These are phyloP conservation scores for Corythaixoides concolor DNA, from an alignment of 2,113 vertebrate species.

Conservation along the genomic window DNA sequence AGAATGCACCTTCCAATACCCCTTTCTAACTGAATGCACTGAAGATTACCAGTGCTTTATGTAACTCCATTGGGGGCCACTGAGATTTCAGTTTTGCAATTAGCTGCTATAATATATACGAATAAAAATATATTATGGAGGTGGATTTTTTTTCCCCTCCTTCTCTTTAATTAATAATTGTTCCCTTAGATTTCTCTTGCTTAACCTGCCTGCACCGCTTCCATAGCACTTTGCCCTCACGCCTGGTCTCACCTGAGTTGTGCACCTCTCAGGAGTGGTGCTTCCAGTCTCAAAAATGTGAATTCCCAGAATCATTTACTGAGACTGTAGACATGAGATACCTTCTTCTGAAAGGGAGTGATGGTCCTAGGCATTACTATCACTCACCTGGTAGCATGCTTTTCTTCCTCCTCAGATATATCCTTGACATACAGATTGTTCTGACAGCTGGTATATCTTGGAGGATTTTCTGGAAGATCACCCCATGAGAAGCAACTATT, in stretches of 20 bases:
- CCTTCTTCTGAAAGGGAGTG: background rate
- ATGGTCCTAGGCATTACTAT: background rate
- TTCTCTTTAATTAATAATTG: background rate
- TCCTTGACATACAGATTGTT: background rate
- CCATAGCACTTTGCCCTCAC: rapidly evolving
- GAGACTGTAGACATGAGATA: background rate
- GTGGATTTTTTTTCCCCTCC: background rate
- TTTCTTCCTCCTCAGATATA: background rate
- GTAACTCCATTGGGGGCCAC: background rate
- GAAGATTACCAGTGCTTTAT: constrained; percentile 29
- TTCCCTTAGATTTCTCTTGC: background rate
- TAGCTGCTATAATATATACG: background rate
- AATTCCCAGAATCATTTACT: background rate
- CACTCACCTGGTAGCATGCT: background rate
- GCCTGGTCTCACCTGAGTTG: background rate
- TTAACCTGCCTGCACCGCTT: background rate
- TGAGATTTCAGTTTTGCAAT: constrained; percentile 35
- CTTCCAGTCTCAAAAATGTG: background rate
- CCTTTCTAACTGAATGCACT: constrained; percentile 4
- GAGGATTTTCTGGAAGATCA: background rate
- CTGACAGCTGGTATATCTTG: background rate
- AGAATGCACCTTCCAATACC: constrained; percentile 15
- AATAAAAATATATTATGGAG: background rate
- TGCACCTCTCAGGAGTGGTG: background rate
- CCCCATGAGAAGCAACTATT: background rate